Conservation (phyloP, 2,113 vertebrate genomes). For the Silurus asotus region DNA sequence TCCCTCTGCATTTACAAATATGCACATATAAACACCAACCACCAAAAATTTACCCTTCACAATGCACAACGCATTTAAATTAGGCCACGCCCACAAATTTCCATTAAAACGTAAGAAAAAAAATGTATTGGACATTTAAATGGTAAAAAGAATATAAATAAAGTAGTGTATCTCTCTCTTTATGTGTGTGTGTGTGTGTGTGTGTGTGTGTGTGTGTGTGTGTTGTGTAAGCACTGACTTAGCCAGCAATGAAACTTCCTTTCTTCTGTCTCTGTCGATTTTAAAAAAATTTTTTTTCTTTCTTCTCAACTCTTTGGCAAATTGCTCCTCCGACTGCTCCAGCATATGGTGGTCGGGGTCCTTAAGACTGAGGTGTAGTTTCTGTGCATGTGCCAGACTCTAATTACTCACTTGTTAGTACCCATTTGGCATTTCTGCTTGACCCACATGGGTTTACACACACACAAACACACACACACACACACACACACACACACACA, state of each 20-base stretch:
- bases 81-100: not conserved
- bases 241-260: no score
- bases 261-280: not conserved
- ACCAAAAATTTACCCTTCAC: no score
- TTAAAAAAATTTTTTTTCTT: slow-evolving; percentile 24
- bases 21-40: no score
- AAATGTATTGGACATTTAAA: no score
- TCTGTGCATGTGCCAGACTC: slow-evolving; percentile 73
- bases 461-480: slow-evolving; percentile 45
- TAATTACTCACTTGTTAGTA: slow-evolving; percentile 88
- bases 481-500: slow-evolving; percentile 15
- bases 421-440: slow-evolving; percentile 82
- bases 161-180: no score
- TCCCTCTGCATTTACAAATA: no score
- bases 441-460: slow-evolving; percentile 23
- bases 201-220: not conserved
- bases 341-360: slow-evolving; percentile 78
- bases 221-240: not conserved
- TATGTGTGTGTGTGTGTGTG: no score
- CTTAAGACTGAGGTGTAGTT: slow-evolving; percentile 74
- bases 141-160: no score
- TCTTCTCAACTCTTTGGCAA: slow-evolving; percentile 40
- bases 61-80: no score
- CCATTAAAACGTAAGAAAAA: not conserved
- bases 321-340: slow-evolving; percentile 64